Conservation (phyloP, 1,140 invertebrate species). For the Hylaeus volcanicus region DNA sequence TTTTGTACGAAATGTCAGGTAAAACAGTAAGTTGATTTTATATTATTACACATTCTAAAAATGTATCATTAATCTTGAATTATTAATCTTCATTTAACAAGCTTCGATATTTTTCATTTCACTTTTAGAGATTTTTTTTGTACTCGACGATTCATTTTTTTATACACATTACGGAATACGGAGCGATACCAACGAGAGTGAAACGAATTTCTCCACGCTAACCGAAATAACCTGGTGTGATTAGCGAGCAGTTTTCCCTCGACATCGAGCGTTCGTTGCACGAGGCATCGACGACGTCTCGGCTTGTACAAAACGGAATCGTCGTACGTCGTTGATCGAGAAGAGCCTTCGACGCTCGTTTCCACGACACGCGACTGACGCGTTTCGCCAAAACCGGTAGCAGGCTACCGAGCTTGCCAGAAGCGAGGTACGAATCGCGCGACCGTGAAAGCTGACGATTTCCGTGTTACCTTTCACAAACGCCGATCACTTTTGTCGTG, state of each 20-base stretch:
- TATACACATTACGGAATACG: too few relatives aligned
- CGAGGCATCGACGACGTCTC: too few relatives aligned
- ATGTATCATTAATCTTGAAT: too few relatives aligned
- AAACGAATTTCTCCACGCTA: not conserved
- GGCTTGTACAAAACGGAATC: not conserved
- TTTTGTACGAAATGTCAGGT: too few relatives aligned
- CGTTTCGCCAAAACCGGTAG: constrained; percentile 13
- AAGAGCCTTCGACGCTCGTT: not conserved
- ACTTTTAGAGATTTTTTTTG: too few relatives aligned
- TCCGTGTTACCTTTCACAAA: not conserved
- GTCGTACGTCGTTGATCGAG: not conserved
- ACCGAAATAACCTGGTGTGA: not conserved
- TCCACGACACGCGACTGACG: constrained; percentile 2
- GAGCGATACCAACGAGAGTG: too few relatives aligned
- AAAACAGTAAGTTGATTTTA: too few relatives aligned
- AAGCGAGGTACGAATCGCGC: not conserved
- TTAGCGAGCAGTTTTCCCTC: not conserved
- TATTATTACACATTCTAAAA: too few relatives aligned
- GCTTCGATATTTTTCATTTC: too few relatives aligned
- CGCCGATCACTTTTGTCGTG: not conserved
- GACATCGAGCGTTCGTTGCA: not conserved
- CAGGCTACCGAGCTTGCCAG: not conserved
- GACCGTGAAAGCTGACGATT: constrained; percentile 4
- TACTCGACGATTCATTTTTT: too few relatives aligned
- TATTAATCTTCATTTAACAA: too few relatives aligned